Evolutionary conservation across 2,797 vertebrate genomes (phyloP).

Genomic region (Emys orbicularis): DNA sequence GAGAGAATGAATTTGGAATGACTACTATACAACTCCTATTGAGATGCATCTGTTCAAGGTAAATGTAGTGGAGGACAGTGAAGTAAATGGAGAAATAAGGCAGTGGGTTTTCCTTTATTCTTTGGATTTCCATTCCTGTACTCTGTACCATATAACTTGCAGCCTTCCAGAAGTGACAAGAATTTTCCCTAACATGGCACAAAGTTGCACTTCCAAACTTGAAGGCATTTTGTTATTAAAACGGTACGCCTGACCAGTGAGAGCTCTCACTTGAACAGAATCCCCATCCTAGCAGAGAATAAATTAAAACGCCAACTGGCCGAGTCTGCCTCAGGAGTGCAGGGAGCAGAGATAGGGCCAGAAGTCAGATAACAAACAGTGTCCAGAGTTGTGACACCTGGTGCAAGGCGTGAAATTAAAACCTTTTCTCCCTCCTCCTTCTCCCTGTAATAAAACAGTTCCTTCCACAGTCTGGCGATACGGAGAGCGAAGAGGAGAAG

Average conservation of each 20-base stretch:
- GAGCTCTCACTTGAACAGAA: slow-evolving; percentile 64
- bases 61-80: background rate
- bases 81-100: background rate
- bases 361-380: slow-evolving; percentile 75
- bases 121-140: background rate
- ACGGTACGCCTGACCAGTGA: slow-evolving; percentile 40
- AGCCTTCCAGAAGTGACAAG: background rate
- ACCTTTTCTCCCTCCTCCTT: slow-evolving; percentile 43
- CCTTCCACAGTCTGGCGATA: slow-evolving; percentile 49
- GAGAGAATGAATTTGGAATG: background rate
- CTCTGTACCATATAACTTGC: background rate
- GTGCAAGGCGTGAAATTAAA: slow-evolving; percentile 77
- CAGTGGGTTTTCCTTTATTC: background rate
- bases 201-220: background rate
- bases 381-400: slow-evolving; percentile 65
- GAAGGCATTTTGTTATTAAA: slow-evolving; percentile 68
- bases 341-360: slow-evolving; percentile 66
- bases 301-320: slow-evolving; percentile 76
- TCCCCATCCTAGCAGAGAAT: slow-evolving; percentile 70
- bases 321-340: slow-evolving; percentile 37
- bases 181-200: background rate
- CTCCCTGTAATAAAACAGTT: slow-evolving; percentile 38
- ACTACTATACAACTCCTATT: fast-evolving
- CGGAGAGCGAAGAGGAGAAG: slow-evolving; percentile 38
- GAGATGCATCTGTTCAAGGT: background rate